Evolutionary conservation across 1,140 invertebrate genomes (phyloP), one percentile per base, ranked within the genome.

Genomic region (Hypsibius dujardini): DNA sequence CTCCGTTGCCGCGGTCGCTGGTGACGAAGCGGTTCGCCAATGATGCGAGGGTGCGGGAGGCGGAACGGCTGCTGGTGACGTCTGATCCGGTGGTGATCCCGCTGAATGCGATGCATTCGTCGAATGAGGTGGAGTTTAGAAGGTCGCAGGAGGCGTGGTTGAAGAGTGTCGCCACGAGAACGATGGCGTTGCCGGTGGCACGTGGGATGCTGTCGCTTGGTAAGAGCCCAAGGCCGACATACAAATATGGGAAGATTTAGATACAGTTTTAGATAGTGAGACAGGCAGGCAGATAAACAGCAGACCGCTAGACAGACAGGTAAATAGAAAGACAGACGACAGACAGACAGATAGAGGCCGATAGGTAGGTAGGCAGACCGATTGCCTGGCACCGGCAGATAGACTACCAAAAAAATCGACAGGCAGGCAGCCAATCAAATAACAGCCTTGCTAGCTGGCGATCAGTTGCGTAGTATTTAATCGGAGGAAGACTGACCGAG

Each of bases 71-170:
- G 71, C 80, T 98, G 1, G 88, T 90, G 77, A 95, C 92, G 0
- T 90, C 90, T 0, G 86, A 87, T 72, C 92, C 93, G 0, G 89
- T 93, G 1, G 84, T 84, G 47, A 89, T 98, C 69, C 85, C 87
- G 67, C 83, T 96, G 15, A 73, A 74, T 14, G 46, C 47, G 47
- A 15, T 72, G 71, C 47, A 46, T 73, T 70, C 42, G 75, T 75
- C 47, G 71, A 81, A 89, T 47, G 93, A 97, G 80, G 93, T 96
- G 79, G 92, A 96, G 77, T 96, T 95, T 77, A 91, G 95, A 69
- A 93, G 97, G 79, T 92, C 97, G 77, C 92, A 96, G 79, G 92
- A 97, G 79, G 87, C 88, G 76, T 87, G 91, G 81, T 78, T 98
- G 56, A 89, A 88, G 76, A 87, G 89, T 1, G 80, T 95, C 12